Evolutionary conservation across 2,113 vertebrate species (phyloP).

Genomic region (Pseudonaja textilis): DNA sequence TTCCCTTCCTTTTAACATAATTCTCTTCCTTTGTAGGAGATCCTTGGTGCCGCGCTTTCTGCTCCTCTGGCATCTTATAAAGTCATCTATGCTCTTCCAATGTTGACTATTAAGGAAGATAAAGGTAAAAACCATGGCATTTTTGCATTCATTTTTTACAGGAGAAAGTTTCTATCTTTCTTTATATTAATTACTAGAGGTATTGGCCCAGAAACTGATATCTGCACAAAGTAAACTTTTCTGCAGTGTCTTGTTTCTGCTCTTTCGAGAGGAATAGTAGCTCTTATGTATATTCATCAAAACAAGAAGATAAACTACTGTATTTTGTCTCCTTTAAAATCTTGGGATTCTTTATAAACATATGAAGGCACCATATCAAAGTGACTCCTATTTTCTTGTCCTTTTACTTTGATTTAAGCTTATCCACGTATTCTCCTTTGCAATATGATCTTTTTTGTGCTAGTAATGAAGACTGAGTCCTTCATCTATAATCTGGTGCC

Average conservation of each 20-base stretch:
- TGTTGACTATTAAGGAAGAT: conserved; percentile 98
- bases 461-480: background rate
- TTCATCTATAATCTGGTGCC: background rate
- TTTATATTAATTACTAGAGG: background rate
- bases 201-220: background rate
- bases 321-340: background rate
- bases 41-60: conserved; percentile 84
- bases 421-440: background rate
- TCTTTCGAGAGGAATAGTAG: background rate
- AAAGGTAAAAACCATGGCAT: conserved; percentile 80
- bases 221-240: background rate
- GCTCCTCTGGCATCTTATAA: conserved; percentile 88
- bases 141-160: background rate
- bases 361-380: background rate
- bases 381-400: background rate
- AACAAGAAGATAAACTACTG: background rate
- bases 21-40: conserved; percentile 75
- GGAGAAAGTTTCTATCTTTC: background rate
- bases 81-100: conserved; percentile 88
- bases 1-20: background rate
- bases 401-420: background rate
- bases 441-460: background rate
- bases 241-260: background rate
- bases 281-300: background rate
- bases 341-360: background rate